Evolutionary conservation across 2,888 invertebrate genomes (phyloP).

Genomic region (Torymus auratus): DNA sequence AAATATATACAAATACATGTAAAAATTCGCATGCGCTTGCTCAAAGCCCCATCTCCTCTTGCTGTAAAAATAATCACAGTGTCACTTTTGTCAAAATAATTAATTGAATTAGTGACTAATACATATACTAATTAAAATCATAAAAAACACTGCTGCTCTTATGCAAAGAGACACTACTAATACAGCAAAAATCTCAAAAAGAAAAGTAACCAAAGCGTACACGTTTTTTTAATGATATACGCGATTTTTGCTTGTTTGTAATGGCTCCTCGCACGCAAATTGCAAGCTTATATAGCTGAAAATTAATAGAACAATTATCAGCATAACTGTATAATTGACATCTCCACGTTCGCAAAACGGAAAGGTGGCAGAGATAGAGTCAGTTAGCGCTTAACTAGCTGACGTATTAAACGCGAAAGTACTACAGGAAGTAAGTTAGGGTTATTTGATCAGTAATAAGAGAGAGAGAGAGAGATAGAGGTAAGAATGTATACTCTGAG

Average conservation of each 20-base stretch:
- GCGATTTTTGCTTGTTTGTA: slow-evolving; percentile 29
- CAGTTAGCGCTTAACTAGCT: slow-evolving; percentile 43
- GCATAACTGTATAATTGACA: slow-evolving; percentile 56
- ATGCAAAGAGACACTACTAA: slow-evolving; percentile 56
- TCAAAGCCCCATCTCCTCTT: slow-evolving; percentile 75
- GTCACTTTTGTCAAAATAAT: slow-evolving; percentile 63
- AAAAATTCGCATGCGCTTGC: slow-evolving; percentile 71
- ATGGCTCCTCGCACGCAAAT: slow-evolving; percentile 56
- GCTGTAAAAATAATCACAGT: slow-evolving; percentile 64
- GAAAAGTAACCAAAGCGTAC: neutral
- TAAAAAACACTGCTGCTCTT: slow-evolving; percentile 62
- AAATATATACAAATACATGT: slow-evolving; percentile 65
- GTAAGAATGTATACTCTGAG: slow-evolving; percentile 38
- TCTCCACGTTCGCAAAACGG: slow-evolving; percentile 60
- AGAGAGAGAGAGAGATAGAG: slow-evolving; percentile 43
- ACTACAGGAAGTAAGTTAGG: slow-evolving; percentile 52
- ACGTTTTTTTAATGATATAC: neutral
- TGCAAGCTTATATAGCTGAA: slow-evolving; percentile 65
- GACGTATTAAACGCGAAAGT: slow-evolving; percentile 56
- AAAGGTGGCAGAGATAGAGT: slow-evolving; percentile 50
- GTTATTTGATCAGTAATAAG: slow-evolving; percentile 46
- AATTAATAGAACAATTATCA: slow-evolving; percentile 63
- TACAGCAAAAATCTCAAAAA: slow-evolving; percentile 5
- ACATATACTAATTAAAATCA: slow-evolving; percentile 65
- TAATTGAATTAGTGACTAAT: slow-evolving; percentile 72